Base-by-base conservation (phyloP, 2,888 invertebrate genomes). In the Drosophila planitibia region DNA sequence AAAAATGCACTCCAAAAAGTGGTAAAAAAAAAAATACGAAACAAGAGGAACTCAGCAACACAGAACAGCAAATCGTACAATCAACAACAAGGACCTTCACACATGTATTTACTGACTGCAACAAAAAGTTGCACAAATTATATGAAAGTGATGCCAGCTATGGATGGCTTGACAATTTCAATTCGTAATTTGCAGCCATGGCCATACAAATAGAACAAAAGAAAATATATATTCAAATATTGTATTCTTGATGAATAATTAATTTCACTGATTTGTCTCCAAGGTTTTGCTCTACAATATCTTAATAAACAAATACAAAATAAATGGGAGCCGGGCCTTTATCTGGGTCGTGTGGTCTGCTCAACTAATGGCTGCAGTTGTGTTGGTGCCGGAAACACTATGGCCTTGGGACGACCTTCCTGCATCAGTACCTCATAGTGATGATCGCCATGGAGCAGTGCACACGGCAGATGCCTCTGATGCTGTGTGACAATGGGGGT, bases 1-100 rank as follows among this genome's bases (percentile, higher is more conserved):
- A 79, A 70, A 90, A 83, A 90, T 90, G 74, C 79, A 90, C 87
- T 87, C 78, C 41, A 84, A 82, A 85, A 83, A 76, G 83, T 83
- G 83, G 81, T 73, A 69, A 81, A 63, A 62, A 2, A n/a, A 41
- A 44, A n/a, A 44, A 41, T n/a, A n/a, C n/a, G 4, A 41, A 41
- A 28, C 65, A 78, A 81, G 66, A 60, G 67, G 22, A 67, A 55
- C 53, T 41, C 37, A 57, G 52, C 60, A 58, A 49, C 60, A 61
- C 60, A 61, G 63, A 60, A 53, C 75, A 60, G 44, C 59, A 68
- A 79, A 83, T 82, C 79, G 82, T 83, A 81, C 78, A 60, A 54
- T 59, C 73, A 72, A 61, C 74, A 44, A 67, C 44, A 41, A 41
- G 33, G 47, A 49, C 37, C 12, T 16, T 25, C 47, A 51, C 37